Conservation (phyloP, 2,797 vertebrate genomes). For the Rhinophrynus dorsalis region DNA sequence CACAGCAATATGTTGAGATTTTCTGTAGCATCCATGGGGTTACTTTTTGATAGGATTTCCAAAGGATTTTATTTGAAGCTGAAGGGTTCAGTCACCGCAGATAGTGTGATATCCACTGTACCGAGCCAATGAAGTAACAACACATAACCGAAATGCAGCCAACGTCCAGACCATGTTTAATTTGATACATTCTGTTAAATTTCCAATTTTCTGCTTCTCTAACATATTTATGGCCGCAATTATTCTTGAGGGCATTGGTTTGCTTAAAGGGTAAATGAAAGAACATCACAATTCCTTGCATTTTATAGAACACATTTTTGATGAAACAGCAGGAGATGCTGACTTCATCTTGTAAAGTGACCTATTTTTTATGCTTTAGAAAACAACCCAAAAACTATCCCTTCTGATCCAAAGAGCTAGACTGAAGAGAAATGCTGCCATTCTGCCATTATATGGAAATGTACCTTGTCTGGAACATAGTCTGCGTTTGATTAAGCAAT, state of each 20-base stretch:
- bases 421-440: constrained; percentile 73
- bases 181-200: constrained; percentile 6
- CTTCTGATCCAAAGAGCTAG: constrained; percentile 65
- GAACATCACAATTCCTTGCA: background rate
- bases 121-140: too few relatives aligned
- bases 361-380: background rate
- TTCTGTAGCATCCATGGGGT: too few relatives aligned
- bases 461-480: constrained; percentile 74
- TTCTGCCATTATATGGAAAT: constrained; percentile 68
- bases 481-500: constrained; percentile 69
- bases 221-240: background rate
- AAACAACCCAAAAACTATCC: constrained; percentile 62
- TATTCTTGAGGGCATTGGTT: background rate
- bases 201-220: constrained; percentile 1
- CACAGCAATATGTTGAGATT: too few relatives aligned
- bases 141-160: too few relatives aligned
- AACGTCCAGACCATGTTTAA: constrained; percentile 1
- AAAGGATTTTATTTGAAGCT: too few relatives aligned
- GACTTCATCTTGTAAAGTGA: background rate
- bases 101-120: too few relatives aligned
- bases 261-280: background rate
- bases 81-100: too few relatives aligned
- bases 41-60: too few relatives aligned
- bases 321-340: background rate
- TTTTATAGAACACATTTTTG: background rate